phyloP scores from a whole-genome alignment of 2,797 vertebrate genomes.

The Mionectes olivaceus region DNA sequence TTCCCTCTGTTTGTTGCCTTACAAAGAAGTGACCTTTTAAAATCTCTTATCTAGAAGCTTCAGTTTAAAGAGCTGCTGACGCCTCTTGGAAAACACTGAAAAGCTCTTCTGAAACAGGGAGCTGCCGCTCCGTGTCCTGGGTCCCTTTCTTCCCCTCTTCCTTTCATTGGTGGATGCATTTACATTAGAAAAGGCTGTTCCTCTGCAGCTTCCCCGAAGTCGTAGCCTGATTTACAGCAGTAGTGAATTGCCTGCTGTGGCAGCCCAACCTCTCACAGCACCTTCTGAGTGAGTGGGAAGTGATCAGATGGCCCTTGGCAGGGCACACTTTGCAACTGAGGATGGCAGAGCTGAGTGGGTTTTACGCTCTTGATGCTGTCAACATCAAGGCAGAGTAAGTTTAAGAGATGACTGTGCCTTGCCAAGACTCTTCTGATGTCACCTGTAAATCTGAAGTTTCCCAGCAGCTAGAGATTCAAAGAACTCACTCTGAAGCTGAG shows the following conservation, averaged over 20 bases:
- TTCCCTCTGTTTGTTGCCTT: slow-evolving; percentile 7
- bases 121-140: neutral
- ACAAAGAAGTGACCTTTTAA: slow-evolving; percentile 52
- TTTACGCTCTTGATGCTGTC: neutral
- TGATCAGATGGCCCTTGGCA: neutral
- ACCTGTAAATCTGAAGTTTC: neutral
- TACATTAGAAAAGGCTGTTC: slow-evolving; percentile 35
- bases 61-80: slow-evolving; percentile 45
- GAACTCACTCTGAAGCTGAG: neutral
- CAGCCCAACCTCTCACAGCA: neutral
- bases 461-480: neutral
- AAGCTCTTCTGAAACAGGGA: slow-evolving; percentile 18
- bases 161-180: neutral
- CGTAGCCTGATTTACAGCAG: neutral
- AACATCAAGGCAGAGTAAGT: neutral
- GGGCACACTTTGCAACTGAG: neutral
- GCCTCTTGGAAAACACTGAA: slow-evolving; percentile 53
- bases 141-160: neutral
- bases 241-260: neutral
- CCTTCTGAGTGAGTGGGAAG: neutral
- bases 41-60: slow-evolving; percentile 60
- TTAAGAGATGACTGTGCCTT: neutral
- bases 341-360: neutral
- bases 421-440: neutral
- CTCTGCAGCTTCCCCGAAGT: neutral